phyloP scores from a whole-genome alignment of 2,797 vertebrate genomes.

The Sebastes steindachneri region DNA sequence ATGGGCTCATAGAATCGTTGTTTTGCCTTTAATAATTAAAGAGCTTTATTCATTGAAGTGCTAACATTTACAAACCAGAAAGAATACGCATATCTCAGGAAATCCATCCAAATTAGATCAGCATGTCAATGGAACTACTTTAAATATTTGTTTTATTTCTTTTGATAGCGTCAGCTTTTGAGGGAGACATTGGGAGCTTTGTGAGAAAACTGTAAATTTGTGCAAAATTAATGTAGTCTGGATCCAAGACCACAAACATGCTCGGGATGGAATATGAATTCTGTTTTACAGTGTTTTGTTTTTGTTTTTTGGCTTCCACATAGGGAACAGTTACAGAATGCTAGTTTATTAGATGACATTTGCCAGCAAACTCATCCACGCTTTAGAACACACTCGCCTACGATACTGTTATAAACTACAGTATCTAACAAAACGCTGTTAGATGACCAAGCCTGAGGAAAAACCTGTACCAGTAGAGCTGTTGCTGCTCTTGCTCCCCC shows the following conservation, averaged over 20 bases:
- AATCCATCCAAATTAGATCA: slow-evolving; percentile 44
- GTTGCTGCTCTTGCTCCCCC: slow-evolving; percentile 49
- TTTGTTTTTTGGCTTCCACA: slow-evolving; percentile 31
- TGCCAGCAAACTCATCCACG: slow-evolving; percentile 34
- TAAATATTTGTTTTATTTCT: neutral
- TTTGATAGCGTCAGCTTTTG: neutral
- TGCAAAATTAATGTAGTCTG: slow-evolving; percentile 14
- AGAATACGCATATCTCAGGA: slow-evolving; percentile 69
- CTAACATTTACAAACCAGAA: slow-evolving; percentile 31
- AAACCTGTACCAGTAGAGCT: slow-evolving; percentile 9
- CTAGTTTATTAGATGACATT: slow-evolving; percentile 42
- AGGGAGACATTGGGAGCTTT: slow-evolving; percentile 1
- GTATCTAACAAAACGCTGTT: slow-evolving; percentile 19
- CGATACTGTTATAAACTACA: slow-evolving; percentile 27
- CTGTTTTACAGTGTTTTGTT: slow-evolving; percentile 50
- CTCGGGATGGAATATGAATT: slow-evolving; percentile 52
- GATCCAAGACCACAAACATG: neutral
- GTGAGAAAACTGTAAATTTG: slow-evolving; percentile 22
- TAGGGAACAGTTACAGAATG: slow-evolving; percentile 33
- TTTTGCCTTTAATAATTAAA: slow-evolving; percentile 35
- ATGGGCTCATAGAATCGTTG: neutral
- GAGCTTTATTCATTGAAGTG: slow-evolving; percentile 38
- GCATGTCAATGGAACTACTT: slow-evolving; percentile 13
- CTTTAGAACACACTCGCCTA: slow-evolving; percentile 22
- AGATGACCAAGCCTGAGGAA: slow-evolving; percentile 9